Evolutionary conservation across 1,140 invertebrate species (phyloP), one percentile per base, ranked within the genome.

Genomic region (Drosophila pectinifera): DNA sequence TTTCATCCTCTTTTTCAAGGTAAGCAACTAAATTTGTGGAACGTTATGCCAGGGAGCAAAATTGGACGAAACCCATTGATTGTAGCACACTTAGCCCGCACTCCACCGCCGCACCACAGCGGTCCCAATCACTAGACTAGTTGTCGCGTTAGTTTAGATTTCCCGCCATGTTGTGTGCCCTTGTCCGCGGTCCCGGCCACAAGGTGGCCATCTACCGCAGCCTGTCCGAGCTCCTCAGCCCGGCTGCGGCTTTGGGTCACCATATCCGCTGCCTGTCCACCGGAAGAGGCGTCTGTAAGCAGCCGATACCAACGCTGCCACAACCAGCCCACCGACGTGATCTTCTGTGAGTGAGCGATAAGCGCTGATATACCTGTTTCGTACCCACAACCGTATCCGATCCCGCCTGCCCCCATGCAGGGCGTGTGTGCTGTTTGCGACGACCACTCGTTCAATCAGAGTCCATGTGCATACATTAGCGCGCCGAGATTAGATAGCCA

Each of bases 291-390:
- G 36, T 34, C 22, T 38, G 67, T 53, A 65, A 69, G 42, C 55
- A 55, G 16, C 31, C 20, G 14, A 36, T 20, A 7, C 42, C 49
- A 28, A 39, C 24, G 16, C 46, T 24, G 34, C 34, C 70, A 64
- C 42, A 38, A 56, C 62, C 26, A 48, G 34, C 20, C 46, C 74
- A 28, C 39, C 80, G 59, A 59, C 55, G 22, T 57, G 36, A 77
- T 43, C 65, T 85, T 46, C 83, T 86, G 82, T 86, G 82, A 86
- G 82, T 86, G 73, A 58, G 82, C 42, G 82, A 78, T 74, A 75
- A 85, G 51, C 54, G 45, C 39, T 48, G 51, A 34, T 45, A 16
- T 49, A 72, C 57, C 36, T 39, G 22, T 36, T 51, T 6, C 16
- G 28, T 51, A 14, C 28, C 48, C 28, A 4, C 16, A 58, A 41